A percentile compares a stretch with the other conserved stretches of the same genome.
Conservation (phyloP, 2,888 invertebrate species). For the Polia nebulosa region DNA sequence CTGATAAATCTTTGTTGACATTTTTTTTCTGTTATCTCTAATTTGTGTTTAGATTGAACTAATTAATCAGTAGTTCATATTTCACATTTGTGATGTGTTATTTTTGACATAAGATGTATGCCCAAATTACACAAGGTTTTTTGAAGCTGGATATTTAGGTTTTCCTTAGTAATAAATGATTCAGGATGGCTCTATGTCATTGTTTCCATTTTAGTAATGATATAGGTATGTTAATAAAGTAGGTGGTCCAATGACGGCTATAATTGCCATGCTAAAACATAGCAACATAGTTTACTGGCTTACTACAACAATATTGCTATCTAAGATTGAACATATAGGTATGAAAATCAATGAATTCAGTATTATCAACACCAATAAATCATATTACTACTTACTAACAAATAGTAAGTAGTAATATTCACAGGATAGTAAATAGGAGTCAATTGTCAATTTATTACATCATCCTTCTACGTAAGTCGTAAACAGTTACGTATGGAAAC, state of each 20-base stretch:
- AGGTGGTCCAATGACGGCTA: neutral
- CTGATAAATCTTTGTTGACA: constrained; percentile 27
- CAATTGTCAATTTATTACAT: constrained; percentile 39
- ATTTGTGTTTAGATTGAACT: neutral
- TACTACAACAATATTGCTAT: neutral
- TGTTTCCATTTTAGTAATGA: neutral
- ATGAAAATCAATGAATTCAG: constrained; percentile 21
- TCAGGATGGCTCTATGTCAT: neutral
- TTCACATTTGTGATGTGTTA: neutral
- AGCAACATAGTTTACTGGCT: neutral
- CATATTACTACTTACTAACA: no score
- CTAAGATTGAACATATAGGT: neutral
- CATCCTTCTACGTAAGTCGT: constrained; percentile 24
- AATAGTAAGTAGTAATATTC: constrained; percentile 27
- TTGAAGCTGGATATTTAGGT: neutral
- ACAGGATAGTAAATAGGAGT: constrained; percentile 23
- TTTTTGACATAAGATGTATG: neutral
- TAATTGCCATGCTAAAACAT: neutral
- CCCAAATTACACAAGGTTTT: neutral
- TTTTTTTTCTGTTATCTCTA: constrained; percentile 9
- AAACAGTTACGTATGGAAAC: constrained; percentile 27
- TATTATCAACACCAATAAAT: constrained; percentile 21
- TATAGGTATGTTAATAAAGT: neutral
- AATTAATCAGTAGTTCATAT: constrained; percentile 9
- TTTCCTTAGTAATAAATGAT: no score